Base-by-base conservation (phyloP, 2,888 invertebrate species). In the Aphelenchoides bicaudatus region DNA sequence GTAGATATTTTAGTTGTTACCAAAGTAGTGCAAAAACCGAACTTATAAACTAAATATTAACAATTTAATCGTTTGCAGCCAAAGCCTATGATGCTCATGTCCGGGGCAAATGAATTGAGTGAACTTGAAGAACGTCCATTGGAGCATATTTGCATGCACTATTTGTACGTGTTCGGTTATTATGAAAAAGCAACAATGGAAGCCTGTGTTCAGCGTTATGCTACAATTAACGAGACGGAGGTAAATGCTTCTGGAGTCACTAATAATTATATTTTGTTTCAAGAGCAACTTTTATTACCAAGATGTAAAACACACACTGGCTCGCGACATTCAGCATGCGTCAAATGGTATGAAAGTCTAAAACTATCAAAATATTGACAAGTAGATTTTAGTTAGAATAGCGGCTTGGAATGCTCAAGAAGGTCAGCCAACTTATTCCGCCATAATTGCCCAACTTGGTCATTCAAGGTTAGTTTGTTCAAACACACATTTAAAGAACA, bases 401-500 rank as follows among this genome's bases (percentile, higher is more conserved):
- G n/a, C n/a, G n/a, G n/a, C n/a, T n/a, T 43, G 43, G 43, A 43
- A 43, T n/a, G n/a, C 34, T 34, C 34, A n/a, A 34, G 25, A 43
- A n/a, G 43, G 25, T 21, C 10, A 10, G 10, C 34, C 34, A n/a
- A 21, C 43, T 19, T 43, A 8, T 43, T 19, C 25, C 43, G 43
- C 21, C 16, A 6, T 43, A 10, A 21, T 43, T 25, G 43, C 16
- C 10, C 10, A 19, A 21, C 10, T 10, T 10, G 23, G 25, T n/a
- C 43, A 43, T 25, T n/a, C n/a, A n/a, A n/a, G n/a, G n/a, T n/a
- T n/a, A n/a, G n/a, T n/a, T n/a, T n/a, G n/a, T n/a, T n/a, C n/a
- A n/a, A n/a, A n/a, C n/a, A n/a, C n/a, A n/a, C n/a, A n/a, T n/a
- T n/a, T n/a, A n/a, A n/a, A n/a, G n/a, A n/a, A n/a, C n/a, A n/a